phyloP scores from a whole-genome alignment of 37 sponge, comb jelly and placozoan species.

The Aplysina aerophoba region DNA sequence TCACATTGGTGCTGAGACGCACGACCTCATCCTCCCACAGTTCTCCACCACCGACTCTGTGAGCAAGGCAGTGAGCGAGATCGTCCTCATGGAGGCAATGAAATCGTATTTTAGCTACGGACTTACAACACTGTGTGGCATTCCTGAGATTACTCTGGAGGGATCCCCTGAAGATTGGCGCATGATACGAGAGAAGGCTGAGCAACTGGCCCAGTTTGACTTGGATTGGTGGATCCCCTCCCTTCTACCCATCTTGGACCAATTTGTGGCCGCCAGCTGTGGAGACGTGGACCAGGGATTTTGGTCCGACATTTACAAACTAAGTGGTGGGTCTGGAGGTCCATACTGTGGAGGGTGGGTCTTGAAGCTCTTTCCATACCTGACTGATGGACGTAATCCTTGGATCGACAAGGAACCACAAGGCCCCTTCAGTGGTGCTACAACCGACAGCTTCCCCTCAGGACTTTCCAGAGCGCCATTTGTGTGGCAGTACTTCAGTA shows the following conservation, averaged over 20 bases:
- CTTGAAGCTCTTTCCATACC: constrained; percentile 50
- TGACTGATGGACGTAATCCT: background rate
- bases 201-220: constrained; percentile 43
- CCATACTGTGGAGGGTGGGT: constrained; percentile 62
- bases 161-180: constrained; percentile 67
- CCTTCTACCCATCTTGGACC: constrained; percentile 47
- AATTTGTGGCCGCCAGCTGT: constrained; percentile 57
- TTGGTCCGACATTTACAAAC: constrained; percentile 59
- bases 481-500: constrained; percentile 30
- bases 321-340: constrained; percentile 30
- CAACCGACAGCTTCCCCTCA: constrained; percentile 31
- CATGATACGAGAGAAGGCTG: constrained; percentile 41
- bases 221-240: constrained; percentile 57
- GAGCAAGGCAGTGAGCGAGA: constrained; percentile 57
- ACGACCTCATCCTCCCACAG: constrained; percentile 41
- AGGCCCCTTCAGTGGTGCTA: background rate
- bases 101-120: constrained; percentile 53
- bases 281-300: constrained; percentile 51
- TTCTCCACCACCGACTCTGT: constrained; percentile 67
- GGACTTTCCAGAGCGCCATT: constrained; percentile 53
- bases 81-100: constrained; percentile 60
- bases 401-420: constrained; percentile 3
- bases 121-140: constrained; percentile 41
- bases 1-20: constrained; percentile 45
- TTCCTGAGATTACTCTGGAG: constrained; percentile 67